phyloP scores from a whole-genome alignment of 1,140 invertebrate genomes.

The Heliconius himera region DNA sequence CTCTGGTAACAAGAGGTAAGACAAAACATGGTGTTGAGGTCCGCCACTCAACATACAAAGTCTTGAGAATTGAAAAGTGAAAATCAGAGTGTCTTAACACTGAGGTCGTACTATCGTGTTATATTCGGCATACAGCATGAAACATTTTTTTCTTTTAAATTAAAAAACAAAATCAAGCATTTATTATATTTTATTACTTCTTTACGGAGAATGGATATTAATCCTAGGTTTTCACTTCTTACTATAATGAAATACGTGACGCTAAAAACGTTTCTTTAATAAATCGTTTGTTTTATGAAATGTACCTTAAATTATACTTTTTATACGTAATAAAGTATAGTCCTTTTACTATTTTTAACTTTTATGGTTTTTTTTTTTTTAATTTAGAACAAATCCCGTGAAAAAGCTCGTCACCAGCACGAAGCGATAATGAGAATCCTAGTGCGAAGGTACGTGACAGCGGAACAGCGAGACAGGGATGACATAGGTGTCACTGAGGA shows the following conservation, averaged over 20 bases:
- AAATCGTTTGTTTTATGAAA: too few relatives aligned
- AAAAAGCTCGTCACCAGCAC: slow-evolving; percentile 86
- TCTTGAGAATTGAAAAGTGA: background rate
- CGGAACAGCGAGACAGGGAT: slow-evolving; percentile 91
- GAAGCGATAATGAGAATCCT: slow-evolving; percentile 90
- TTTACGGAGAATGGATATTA: too few relatives aligned
- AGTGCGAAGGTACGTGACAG: slow-evolving; percentile 91
- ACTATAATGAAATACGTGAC: background rate
- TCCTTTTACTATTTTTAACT: too few relatives aligned
- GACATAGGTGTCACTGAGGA: slow-evolving; percentile 95
- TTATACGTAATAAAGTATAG: too few relatives aligned
- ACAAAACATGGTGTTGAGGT: too few relatives aligned
- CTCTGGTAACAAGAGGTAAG: too few relatives aligned
- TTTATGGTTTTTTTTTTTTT: too few relatives aligned
- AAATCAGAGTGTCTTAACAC: background rate
- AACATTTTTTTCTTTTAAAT: background rate
- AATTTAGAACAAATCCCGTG: slow-evolving; percentile 86
- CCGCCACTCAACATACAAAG: too few relatives aligned
- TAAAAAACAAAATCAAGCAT: too few relatives aligned
- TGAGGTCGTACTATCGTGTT: background rate
- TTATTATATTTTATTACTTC: too few relatives aligned
- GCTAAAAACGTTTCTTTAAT: too few relatives aligned
- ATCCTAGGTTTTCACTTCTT: background rate
- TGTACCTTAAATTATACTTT: too few relatives aligned
- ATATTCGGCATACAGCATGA: background rate